phyloP scores from a whole-genome alignment of 2,888 invertebrate genomes.

The Melanargia galathea region DNA sequence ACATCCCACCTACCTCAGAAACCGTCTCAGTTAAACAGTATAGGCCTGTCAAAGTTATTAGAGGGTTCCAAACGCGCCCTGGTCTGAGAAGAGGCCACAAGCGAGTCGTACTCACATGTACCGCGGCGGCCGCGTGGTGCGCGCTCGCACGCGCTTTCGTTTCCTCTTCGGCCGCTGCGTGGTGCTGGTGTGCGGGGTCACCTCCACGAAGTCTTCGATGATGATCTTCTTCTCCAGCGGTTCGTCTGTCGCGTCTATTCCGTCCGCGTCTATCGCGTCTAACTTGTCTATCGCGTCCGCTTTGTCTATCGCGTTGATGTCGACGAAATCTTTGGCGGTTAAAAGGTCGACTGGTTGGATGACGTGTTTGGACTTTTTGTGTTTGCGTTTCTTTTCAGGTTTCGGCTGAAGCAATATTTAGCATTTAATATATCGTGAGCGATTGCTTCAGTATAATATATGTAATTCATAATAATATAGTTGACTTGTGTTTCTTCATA shows the following conservation, averaged over 20 bases:
- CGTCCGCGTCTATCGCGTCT: slow-evolving; percentile 7
- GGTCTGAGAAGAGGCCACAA: no score
- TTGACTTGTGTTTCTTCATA: no score
- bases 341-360: slow-evolving; percentile 12
- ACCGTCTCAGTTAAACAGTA: no score
- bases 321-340: neutral
- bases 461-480: no score
- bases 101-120: neutral
- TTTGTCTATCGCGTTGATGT: neutral
- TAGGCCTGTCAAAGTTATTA: no score
- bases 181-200: slow-evolving; percentile 40
- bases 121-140: neutral
- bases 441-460: no score
- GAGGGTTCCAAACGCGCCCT: no score
- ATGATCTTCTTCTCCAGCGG: slow-evolving; percentile 56
- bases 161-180: slow-evolving; percentile 28
- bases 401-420: slow-evolving; percentile 20
- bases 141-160: slow-evolving; percentile 35
- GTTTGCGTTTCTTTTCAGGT: slow-evolving; percentile 30
- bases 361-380: slow-evolving; percentile 25
- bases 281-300: neutral
- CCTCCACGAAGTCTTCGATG: slow-evolving; percentile 64
- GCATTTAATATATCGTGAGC: no score
- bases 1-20: no score
- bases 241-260: slow-evolving; percentile 17